Percentiles rank a stretch among this genome's conserved stretches.
Evolutionary conservation across 53 echinoderm and acorn worm genomes (phyloP).

Genomic region (Apostichopus leukothele): DNA sequence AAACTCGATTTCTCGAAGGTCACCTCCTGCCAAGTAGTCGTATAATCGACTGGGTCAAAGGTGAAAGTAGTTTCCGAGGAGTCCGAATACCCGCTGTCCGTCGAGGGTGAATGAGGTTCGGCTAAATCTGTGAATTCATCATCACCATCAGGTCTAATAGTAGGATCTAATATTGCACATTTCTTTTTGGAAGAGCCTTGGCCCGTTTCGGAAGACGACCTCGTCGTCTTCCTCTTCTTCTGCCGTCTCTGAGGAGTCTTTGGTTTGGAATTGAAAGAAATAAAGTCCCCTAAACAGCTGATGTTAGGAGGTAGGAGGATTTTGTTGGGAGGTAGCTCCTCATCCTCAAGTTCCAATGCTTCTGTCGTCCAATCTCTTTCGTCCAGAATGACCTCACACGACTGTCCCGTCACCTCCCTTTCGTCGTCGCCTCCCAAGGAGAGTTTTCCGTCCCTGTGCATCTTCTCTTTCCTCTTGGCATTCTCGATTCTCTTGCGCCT

Average conservation of each 20-base stretch:
- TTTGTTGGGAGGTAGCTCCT: background rate
- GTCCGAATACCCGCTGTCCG: constrained; percentile 18
- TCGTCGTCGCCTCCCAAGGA: background rate
- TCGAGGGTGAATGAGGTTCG: background rate
- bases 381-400: background rate
- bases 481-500: background rate
- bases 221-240: background rate
- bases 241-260: constrained; percentile 10
- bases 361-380: background rate
- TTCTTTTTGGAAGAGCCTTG: background rate
- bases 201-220: background rate
- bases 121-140: background rate
- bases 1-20: background rate
- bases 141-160: background rate
- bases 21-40: background rate
- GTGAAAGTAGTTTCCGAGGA: background rate
- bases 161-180: constrained; percentile 18
- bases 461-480: background rate
- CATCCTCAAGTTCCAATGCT: background rate
- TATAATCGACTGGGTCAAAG: background rate
- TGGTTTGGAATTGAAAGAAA: background rate
- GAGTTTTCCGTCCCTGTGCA: background rate
- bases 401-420: background rate
- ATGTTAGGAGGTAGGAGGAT: background rate
- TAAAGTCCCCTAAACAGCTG: background rate